Percentiles rank a stretch among this genome's conserved stretches.
These are phyloP conservation scores for Drosophila ustulata DNA, from an alignment of 2,888 invertebrate genomes.

Conservation along the genomic window DNA sequence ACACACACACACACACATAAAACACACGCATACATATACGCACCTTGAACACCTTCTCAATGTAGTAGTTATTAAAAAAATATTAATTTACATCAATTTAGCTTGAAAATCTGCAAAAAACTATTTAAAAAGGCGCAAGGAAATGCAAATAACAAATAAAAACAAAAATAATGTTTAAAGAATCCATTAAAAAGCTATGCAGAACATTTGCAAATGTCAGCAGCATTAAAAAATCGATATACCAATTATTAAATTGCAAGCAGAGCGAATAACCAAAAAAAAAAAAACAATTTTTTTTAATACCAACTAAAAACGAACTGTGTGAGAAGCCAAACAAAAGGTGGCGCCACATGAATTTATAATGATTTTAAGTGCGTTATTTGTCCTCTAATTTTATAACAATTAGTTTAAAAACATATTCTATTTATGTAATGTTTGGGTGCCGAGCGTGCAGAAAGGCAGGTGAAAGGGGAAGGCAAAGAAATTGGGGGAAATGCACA, in stretches of 20 bases:
- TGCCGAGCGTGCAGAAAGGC: not conserved
- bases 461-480: not conserved
- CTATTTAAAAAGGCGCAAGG: constrained; percentile 33
- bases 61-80: constrained; percentile 62
- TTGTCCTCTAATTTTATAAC: constrained; percentile 20
- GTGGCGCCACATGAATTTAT: constrained; percentile 25
- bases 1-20: constrained; percentile 6
- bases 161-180: not conserved
- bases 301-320: not conserved
- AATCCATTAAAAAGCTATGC: constrained; percentile 7
- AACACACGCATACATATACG: constrained; percentile 7
- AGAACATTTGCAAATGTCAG: constrained; percentile 40
- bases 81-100: constrained; percentile 61
- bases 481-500: constrained; percentile 20
- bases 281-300: not conserved
- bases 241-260: constrained; percentile 4
- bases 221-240: constrained; percentile 8
- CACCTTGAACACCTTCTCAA: constrained; percentile 42
- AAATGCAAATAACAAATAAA: constrained; percentile 15
- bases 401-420: constrained; percentile 27
- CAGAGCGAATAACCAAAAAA: constrained; percentile 17
- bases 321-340: constrained; percentile 29
- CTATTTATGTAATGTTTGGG: constrained; percentile 18
- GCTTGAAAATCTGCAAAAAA: constrained; percentile 43
- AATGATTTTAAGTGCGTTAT: constrained; percentile 20